These are phyloP conservation scores for Vimba vimba DNA, from an alignment of 2,113 vertebrate species.

Conservation along the genomic window DNA sequence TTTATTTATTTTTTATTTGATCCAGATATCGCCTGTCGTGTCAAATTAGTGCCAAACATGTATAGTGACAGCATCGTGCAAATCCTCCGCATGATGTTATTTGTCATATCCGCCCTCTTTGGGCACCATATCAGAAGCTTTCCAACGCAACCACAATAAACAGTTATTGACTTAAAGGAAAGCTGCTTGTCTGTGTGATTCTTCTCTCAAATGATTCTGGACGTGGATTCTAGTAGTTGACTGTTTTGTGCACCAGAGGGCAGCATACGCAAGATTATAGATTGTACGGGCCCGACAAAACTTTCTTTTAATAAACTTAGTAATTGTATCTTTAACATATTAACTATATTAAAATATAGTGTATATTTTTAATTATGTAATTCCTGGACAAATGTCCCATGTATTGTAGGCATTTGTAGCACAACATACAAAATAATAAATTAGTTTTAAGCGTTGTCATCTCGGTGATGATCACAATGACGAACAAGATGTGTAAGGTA, in stretches of 20 bases:
- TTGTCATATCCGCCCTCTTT: constrained; percentile 39
- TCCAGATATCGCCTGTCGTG: constrained; percentile 46
- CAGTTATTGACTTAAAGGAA: constrained; percentile 50
- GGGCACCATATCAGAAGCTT: constrained; percentile 57
- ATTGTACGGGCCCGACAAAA: background rate
- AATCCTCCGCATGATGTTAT: constrained; percentile 57
- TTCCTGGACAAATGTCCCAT: background rate
- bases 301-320: too few relatives aligned
- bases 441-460: background rate
- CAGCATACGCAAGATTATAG: background rate
- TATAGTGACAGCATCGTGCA: constrained; percentile 55
- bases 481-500: background rate
- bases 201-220: background rate
- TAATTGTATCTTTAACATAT: background rate
- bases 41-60: constrained; percentile 56
- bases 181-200: constrained; percentile 25
- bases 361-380: background rate
- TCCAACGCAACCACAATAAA: constrained; percentile 63
- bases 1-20: constrained; percentile 25
- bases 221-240: background rate
- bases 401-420: background rate
- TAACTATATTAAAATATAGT: background rate
- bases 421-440: background rate
- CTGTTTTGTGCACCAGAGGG: constrained; percentile 41
- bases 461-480: background rate